Evolutionary conservation across 2,888 invertebrate species (phyloP).

Genomic region (Thecocarcelia acutangulata): DNA sequence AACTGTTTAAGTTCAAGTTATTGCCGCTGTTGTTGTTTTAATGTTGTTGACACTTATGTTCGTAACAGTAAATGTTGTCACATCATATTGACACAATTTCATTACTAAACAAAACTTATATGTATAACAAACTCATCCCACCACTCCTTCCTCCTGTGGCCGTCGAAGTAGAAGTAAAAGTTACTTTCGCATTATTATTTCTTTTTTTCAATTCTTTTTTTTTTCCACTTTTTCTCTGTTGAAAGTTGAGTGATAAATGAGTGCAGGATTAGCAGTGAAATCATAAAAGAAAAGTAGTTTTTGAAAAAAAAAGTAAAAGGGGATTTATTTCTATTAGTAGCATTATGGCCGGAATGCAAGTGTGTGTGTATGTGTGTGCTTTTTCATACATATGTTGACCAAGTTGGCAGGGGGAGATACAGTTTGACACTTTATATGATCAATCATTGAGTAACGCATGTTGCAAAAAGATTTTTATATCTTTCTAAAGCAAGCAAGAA

Average conservation of each 20-base stretch:
- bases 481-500: conserved; percentile 10
- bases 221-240: conserved; percentile 32
- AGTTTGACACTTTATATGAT: conserved; percentile 56
- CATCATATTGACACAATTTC: conserved; percentile 67
- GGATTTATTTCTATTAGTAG: conserved; percentile 30
- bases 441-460: conserved; percentile 50
- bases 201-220: not conserved
- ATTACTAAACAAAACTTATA: conserved; percentile 52
- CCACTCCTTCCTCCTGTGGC: not conserved
- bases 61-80: conserved; percentile 64
- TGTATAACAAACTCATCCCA: not conserved
- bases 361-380: not conserved
- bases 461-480: conserved; percentile 46
- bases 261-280: conserved; percentile 52
- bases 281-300: conserved; percentile 35
- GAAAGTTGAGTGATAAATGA: conserved; percentile 64
- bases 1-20: conserved; percentile 10
- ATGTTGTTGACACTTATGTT: conserved; percentile 63
- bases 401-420: conserved; percentile 7
- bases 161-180: conserved; percentile 32
- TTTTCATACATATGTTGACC: not conserved
- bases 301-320: conserved; percentile 14
- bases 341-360: not conserved
- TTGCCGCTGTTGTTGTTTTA: conserved; percentile 53
- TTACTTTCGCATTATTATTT: conserved; percentile 46